Conservation (phyloP, 2,113 vertebrate species). For the Hystrix cristata region DNA sequence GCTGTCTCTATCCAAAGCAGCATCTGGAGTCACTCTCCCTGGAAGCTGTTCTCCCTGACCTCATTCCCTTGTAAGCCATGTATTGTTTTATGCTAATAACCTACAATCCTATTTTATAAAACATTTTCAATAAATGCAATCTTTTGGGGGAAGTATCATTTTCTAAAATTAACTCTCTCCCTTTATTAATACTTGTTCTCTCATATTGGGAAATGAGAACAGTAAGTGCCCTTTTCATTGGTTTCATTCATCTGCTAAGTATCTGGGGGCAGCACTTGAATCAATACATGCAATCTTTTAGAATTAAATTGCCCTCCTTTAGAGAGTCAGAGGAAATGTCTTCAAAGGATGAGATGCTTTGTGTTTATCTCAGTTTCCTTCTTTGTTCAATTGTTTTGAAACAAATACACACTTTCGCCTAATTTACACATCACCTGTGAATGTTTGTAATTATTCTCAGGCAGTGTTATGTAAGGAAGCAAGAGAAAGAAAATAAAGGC, state of each 20-base stretch:
- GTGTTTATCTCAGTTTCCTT: constrained; percentile 66
- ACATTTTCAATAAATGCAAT: constrained; percentile 66
- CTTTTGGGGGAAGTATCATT: constrained; percentile 55
- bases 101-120: constrained; percentile 61
- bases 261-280: constrained; percentile 70
- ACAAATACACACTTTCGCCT: constrained; percentile 52
- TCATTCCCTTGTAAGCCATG: constrained; percentile 40
- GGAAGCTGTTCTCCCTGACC: neutral
- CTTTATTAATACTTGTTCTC: constrained; percentile 74
- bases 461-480: neutral
- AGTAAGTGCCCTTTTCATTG: constrained; percentile 62
- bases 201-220: constrained; percentile 68
- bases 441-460: constrained; percentile 8
- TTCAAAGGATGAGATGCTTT: constrained; percentile 66
- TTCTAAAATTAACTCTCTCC: constrained; percentile 70
- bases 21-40: neutral
- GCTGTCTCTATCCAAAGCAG: neutral
- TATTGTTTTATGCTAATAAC: constrained; percentile 64
- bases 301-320: constrained; percentile 77
- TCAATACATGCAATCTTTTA: constrained; percentile 71
- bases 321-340: constrained; percentile 73
- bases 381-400: constrained; percentile 66
- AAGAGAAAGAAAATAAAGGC: no score
- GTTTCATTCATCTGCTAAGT: constrained; percentile 75
- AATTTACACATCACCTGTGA: constrained; percentile 68